Base-by-base conservation (phyloP, 2,888 invertebrate genomes). In the Tinea semifulvella region DNA sequence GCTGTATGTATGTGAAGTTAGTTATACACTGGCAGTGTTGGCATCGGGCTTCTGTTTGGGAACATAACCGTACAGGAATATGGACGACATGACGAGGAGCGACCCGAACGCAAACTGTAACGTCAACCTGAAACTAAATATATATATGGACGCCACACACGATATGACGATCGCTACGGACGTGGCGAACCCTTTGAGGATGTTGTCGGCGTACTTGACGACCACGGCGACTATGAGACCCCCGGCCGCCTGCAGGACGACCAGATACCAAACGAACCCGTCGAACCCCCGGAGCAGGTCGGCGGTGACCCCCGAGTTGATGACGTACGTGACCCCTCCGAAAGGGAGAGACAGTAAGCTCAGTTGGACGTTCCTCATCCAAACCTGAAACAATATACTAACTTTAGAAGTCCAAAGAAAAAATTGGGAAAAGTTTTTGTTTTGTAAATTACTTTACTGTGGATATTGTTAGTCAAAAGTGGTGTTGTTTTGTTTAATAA, bases 171-270 rank as follows among this genome's bases (percentile, higher is more conserved):
- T 99, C 4, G 98, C 96, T 44, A 98, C 85, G 0, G 98, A 98
- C 0, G 98, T 98, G 31, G 98, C 98, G 64, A 98, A 98, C 16
- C 98, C 98, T 77, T 94, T 99, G 4, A 99, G 82, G 61, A 99
- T 99, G 73, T 99, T 99, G 70, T 99, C 99, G 0, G 99, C 98
- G 69, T 98, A 98, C 82, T 99, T 99, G 19, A 99, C 97, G 2
- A 99, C 99, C 52, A 98, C 90, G 0, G 99, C 99, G 5, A 99
- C 98, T 45, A 98, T 88, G 2, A 99, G 85, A 3, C 99, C 99
- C 1, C 99, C 98, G 13, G 93, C 88, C 0, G 98, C 97, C 80
- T 98, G 97, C 42, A 96, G 73, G 16, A 92, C 64, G 2, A 99
- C 89, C 45, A 98, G 84, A 61, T 95, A 99, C 87, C 84, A 90